Percentiles rank a stretch among this genome's conserved stretches.
phyloP scores from a whole-genome alignment of 2,888 invertebrate species.

The Watsonalla binaria region DNA sequence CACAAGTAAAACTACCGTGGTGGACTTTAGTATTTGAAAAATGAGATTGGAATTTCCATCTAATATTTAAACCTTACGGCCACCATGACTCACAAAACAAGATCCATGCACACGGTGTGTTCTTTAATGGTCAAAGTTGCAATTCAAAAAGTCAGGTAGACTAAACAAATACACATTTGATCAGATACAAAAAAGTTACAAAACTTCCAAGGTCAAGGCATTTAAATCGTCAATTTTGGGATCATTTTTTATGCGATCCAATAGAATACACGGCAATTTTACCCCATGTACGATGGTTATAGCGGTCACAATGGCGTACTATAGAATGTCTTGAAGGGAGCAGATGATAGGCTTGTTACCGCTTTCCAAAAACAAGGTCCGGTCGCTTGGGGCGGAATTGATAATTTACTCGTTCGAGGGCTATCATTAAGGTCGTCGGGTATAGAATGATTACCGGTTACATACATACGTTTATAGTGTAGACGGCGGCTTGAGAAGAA shows the following conservation, averaged over 20 bases:
- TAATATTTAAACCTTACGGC: no score
- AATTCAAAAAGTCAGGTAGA: not conserved
- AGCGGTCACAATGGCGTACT: conserved; percentile 33
- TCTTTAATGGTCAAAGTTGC: not conserved
- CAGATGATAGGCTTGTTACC: conserved; percentile 64
- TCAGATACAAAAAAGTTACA: conserved; percentile 15
- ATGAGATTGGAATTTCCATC: no score
- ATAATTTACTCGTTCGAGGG: conserved; percentile 75
- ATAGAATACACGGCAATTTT: conserved; percentile 22
- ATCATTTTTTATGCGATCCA: conserved; percentile 16
- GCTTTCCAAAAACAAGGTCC: conserved; percentile 65
- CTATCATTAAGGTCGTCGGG: conserved; percentile 71
- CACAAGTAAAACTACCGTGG: no score
- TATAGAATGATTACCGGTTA: conserved; percentile 70
- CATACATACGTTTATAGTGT: conserved; percentile 54
- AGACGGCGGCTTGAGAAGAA: conserved; percentile 63
- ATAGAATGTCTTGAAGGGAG: conserved; percentile 35
- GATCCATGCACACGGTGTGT: no score
- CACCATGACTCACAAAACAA: no score
- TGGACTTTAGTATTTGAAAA: no score
- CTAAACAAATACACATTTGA: not conserved
- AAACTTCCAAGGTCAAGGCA: conserved; percentile 33
- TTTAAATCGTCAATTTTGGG: conserved; percentile 29
- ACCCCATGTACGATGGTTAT: conserved; percentile 21
- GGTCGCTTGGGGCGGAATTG: conserved; percentile 73